Evolutionary conservation across 2,888 invertebrate genomes (phyloP).

Genomic region (Sphecodes monilicornis): DNA sequence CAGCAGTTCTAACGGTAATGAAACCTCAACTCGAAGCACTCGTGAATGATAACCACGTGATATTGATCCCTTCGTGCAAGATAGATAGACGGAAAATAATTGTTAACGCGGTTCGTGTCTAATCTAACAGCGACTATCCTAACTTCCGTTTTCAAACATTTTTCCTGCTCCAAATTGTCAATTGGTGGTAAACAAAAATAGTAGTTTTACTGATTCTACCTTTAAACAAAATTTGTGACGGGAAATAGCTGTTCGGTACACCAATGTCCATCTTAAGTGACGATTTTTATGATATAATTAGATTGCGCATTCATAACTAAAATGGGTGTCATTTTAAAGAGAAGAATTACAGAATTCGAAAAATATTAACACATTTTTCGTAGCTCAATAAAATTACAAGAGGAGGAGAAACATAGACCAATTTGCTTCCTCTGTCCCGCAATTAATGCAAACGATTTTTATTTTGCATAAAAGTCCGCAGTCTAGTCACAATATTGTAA

Average conservation of each 20-base stretch:
- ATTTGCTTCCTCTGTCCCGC: no score
- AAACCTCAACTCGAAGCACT: constrained; percentile 48
- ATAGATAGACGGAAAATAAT: constrained; percentile 11
- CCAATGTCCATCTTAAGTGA: no score
- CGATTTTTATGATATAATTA: no score
- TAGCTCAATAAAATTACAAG: no score
- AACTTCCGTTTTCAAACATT: background rate
- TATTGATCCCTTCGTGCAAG: constrained; percentile 15
- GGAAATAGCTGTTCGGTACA: background rate
- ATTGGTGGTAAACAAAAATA: background rate
- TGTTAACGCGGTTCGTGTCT: background rate
- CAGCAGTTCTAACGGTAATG: constrained; percentile 27
- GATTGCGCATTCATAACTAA: no score
- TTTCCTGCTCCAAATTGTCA: background rate
- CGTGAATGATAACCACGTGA: constrained; percentile 37
- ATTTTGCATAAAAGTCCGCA: background rate
- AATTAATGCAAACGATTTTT: background rate
- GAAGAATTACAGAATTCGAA: no score
- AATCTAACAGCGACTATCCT: background rate
- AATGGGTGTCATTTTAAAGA: no score
- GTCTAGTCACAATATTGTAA: no score
- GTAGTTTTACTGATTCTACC: background rate
- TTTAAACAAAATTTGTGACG: background rate
- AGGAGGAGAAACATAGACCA: no score
- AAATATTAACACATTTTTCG: no score